Base-by-base conservation (phyloP, 1,140 invertebrate species). In the Drosophila yakuba region DNA sequence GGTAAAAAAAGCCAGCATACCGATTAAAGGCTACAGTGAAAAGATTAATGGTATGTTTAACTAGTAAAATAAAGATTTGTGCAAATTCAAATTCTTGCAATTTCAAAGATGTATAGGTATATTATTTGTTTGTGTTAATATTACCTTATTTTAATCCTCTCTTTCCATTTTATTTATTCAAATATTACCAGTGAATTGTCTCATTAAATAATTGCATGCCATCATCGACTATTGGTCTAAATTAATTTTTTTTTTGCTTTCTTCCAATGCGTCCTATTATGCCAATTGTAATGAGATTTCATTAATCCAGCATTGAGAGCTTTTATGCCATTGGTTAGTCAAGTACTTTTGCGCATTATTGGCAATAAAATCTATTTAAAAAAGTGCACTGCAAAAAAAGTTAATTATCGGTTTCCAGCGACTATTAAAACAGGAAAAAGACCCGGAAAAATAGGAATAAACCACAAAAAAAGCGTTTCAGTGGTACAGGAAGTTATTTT, bases 271-370 rank as follows among this genome's bases (percentile, higher is more conserved):
- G n/a, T 20, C 28, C 51, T 39, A 71, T 71, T 71, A 57, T 43
- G 0, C 20, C 25, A 71, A 71, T 41, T 57, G 64, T 71, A 71
- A 71, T 71, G 64, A 36, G 68, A 69, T 71, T 71, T 58, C 20
- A 71, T 71, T 71, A 71, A 71, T 71, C 52, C 64, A 8, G 20
- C 52, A 50, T 69, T 48, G 20, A 71, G 36, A 35, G 68, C 68
- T 58, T 58, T 71, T 66, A 20, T 50, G 47, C 38, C 68, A 58
- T 43, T 71, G 51, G 64, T 50, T 58, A 50, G 67, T 57, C 64
- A 43, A 71, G 67, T 71, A 56, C 36, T 71, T 58, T 71, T 58
- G 17, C 36, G 44, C 64, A 57, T 69, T 58, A 71, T 36, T 15
- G 14, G 66, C 7, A 47, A 57, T 57, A 58, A 71, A 71, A 71